Evolutionary conservation across 2,113 vertebrate genomes (phyloP), one percentile per base, ranked within the genome.

Genomic region (Fukomys damarensis): DNA sequence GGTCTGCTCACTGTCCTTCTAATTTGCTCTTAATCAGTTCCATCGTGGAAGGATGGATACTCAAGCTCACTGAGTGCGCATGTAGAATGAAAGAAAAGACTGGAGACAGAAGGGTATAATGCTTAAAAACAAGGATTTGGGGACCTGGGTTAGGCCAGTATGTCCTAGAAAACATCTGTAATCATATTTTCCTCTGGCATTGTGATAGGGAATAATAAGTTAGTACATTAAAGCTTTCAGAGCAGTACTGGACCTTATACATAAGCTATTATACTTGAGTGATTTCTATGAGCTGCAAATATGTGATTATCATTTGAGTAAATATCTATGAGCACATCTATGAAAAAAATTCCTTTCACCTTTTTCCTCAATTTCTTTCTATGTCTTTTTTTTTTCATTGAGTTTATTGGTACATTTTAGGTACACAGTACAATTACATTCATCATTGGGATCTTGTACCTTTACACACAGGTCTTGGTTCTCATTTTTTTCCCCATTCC

Each of bases 71-170:
- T 56, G 30, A 59, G 10, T 58, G 5, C 74, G 14, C 41, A n/a
- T 32, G 0, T 72, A 90, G 81, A 91, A n/a, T 85, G 79, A 61
- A 20, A 94, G 68, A 59, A 91, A 83, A 93, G 54, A 83, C 32
- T 86, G 59, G 30, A 87, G 28, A 6, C 24, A 80, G 12, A 86
- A 41, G 5, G 61, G 26, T 35, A 16, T 24, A 68, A 59, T 49
- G 30, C 20, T 38, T 46, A 24, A 77, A 63, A 81, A 52, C 74
- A 96, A 86, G 59, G 12, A 41, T 91, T 93, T 46, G 88, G 79
- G 46, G 59, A 46, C 10, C 70, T 66, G 7, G 7, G 35, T 63
- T n/a, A 83, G 66, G 3, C 24, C 13, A 54, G 0, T 4, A 20
- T 89, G 66, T 77, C 58, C 59, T 80, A 46, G 20, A 26, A 88